Conservation (phyloP, 2,113 vertebrate species). For the Mesoclemmys tuberculata region DNA sequence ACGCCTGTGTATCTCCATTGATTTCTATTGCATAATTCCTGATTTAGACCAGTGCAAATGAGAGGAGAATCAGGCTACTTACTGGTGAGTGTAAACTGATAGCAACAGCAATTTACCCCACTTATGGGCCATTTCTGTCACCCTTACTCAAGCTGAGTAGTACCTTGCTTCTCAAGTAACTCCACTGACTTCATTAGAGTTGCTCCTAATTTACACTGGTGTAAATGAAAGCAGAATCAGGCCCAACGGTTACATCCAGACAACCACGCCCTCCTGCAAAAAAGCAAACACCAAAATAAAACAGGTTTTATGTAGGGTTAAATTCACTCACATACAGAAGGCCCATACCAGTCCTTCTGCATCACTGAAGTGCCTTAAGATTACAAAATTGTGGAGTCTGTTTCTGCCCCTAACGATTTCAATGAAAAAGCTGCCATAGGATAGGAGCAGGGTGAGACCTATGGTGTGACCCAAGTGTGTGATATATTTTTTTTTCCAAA, state of each 20-base stretch:
- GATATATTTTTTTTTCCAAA: background rate
- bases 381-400: background rate
- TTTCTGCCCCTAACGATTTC: background rate
- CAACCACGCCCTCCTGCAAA: background rate
- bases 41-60: too few relatives aligned
- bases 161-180: background rate
- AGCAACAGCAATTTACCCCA: background rate
- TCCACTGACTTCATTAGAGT: background rate
- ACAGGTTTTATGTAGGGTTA: too few relatives aligned
- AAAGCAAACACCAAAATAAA: background rate
- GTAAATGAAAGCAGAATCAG: background rate
- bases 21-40: too few relatives aligned
- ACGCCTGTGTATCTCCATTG: background rate
- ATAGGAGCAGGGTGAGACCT: background rate
- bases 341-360: background rate
- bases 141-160: background rate
- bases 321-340: too few relatives aligned
- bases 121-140: background rate
- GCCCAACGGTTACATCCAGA: rapidly evolving
- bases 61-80: too few relatives aligned
- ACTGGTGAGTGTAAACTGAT: background rate
- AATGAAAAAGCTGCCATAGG: background rate
- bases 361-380: background rate
- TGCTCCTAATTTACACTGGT: background rate
- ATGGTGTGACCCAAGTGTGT: background rate